phyloP scores from a whole-genome alignment of 2,113 vertebrate genomes.

The Gymnarchus niloticus region DNA sequence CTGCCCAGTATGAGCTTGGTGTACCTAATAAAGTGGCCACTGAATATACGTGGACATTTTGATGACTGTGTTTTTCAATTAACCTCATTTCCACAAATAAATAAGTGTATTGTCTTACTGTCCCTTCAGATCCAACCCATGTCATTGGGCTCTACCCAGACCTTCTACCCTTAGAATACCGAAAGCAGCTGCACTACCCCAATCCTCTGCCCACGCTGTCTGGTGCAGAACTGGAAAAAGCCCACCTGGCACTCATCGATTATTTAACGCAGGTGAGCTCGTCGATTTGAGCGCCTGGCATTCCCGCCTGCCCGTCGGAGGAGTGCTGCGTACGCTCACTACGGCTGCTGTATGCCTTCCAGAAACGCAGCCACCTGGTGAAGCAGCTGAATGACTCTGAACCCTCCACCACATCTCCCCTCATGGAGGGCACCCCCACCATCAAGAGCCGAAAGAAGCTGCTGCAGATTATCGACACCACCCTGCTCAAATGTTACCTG shows the following conservation, averaged over 20 bases:
- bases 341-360: slow-evolving; percentile 13
- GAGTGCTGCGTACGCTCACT: neutral
- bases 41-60: neutral
- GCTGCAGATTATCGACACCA: slow-evolving; percentile 95
- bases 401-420: slow-evolving; percentile 84
- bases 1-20: too few species aligned
- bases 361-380: slow-evolving; percentile 95
- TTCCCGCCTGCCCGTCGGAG: neutral
- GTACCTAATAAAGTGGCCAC: neutral
- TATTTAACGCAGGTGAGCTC: slow-evolving; percentile 86
- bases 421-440: slow-evolving; percentile 93
- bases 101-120: neutral
- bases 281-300: neutral
- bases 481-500: slow-evolving; percentile 91
- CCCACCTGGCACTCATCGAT: slow-evolving; percentile 92
- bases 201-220: slow-evolving; percentile 85
- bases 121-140: slow-evolving; percentile 84
- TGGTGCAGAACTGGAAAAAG: slow-evolving; percentile 88
- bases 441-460: slow-evolving; percentile 97
- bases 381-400: slow-evolving; percentile 93
- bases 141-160: slow-evolving; percentile 97
- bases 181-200: slow-evolving; percentile 94
- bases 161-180: slow-evolving; percentile 88
- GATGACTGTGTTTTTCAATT: neutral
- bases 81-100: neutral